Evolutionary conservation across 2,888 invertebrate species (phyloP).

Genomic region (Alsophila aescularia): DNA sequence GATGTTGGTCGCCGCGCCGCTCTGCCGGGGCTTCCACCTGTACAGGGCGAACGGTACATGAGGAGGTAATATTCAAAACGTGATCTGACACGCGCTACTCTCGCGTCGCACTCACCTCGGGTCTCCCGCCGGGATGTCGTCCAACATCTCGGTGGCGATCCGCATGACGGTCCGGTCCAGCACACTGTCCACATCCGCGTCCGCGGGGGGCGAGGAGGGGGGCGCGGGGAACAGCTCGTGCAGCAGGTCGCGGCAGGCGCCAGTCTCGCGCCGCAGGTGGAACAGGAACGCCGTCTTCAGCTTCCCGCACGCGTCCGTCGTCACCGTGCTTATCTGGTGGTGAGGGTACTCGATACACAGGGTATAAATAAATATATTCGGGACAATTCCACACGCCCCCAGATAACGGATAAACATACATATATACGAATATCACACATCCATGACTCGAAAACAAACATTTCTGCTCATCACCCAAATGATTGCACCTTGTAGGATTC

Average conservation of each 20-base stretch:
- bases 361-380: neutral
- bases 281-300: slow-evolving; percentile 92
- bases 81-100: no score
- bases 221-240: slow-evolving; percentile 58
- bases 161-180: slow-evolving; percentile 67
- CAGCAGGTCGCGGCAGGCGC: slow-evolving; percentile 50
- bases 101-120: slow-evolving; percentile 83
- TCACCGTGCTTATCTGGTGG: slow-evolving; percentile 59
- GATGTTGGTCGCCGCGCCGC: slow-evolving; percentile 61
- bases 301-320: slow-evolving; percentile 68
- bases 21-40: slow-evolving; percentile 66
- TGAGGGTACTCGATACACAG: neutral
- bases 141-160: slow-evolving; percentile 91
- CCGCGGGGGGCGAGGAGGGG: slow-evolving; percentile 35
- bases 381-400: no score
- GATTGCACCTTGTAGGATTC: no score
- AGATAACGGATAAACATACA: no score
- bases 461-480: no score
- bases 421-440: no score
- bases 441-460: no score
- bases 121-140: slow-evolving; percentile 95
- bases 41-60: neutral
- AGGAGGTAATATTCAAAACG: no score
- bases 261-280: slow-evolving; percentile 85
- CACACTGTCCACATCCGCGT: slow-evolving; percentile 55